phyloP scores from a whole-genome alignment of 2,113 vertebrate genomes.

The Mormyrus lacerda region DNA sequence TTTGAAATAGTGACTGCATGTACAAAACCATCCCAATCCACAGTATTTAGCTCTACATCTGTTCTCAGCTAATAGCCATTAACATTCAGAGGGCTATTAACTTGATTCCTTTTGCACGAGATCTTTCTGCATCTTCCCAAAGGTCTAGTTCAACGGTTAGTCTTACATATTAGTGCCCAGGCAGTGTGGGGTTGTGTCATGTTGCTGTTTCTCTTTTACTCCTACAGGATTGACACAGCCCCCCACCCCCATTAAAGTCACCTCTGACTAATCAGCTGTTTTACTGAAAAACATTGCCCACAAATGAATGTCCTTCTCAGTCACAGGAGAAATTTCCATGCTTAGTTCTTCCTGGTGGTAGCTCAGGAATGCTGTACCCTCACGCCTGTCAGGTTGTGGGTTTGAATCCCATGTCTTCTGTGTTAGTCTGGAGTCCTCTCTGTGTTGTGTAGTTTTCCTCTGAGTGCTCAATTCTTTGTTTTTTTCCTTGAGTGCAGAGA shows the following conservation, averaged over 20 bases:
- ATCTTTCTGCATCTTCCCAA: too few species aligned
- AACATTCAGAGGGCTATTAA: too few species aligned
- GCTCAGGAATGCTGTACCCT: neutral
- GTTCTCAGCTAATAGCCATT: too few species aligned
- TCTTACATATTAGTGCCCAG: too few species aligned
- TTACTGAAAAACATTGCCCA: neutral
- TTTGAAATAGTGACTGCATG: neutral
- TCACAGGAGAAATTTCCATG: neutral
- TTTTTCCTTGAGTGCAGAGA: neutral
- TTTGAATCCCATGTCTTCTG: neutral
- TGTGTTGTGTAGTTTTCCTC: neutral
- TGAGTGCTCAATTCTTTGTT: neutral
- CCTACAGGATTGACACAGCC: neutral
- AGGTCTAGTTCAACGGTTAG: too few species aligned
- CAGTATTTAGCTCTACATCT: too few species aligned
- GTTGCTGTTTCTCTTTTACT: too few species aligned
- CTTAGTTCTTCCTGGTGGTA: neutral
- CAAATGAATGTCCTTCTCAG: neutral
- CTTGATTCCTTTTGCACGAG: too few species aligned
- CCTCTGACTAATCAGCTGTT: too few species aligned
- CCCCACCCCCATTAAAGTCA: neutral
- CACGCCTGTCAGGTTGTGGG: neutral
- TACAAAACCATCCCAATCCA: neutral
- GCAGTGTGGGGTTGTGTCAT: too few species aligned
- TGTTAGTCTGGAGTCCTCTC: neutral